A percentile compares a stretch with the other conserved stretches of the same genome.
Conservation (phyloP, 2,797 vertebrate genomes). For the Lacerta agilis region DNA sequence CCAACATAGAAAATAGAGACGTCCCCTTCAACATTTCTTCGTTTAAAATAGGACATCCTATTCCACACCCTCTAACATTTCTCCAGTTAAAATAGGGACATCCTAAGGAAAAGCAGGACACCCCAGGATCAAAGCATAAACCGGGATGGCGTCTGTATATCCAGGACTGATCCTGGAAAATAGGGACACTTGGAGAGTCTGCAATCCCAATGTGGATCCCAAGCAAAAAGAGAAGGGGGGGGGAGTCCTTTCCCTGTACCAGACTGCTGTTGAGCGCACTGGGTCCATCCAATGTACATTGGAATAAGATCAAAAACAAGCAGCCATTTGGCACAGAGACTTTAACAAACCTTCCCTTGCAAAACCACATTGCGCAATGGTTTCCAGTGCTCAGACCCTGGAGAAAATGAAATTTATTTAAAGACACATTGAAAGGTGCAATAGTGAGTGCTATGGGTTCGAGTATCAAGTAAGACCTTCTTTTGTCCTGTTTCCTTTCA, state of each 20-base stretch:
- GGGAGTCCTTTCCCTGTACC: background rate
- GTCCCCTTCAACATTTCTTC: too few species aligned
- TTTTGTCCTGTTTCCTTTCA: slow-evolving; percentile 51
- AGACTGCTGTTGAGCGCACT: background rate
- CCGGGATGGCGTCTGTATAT: too few species aligned
- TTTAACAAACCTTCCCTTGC: slow-evolving; percentile 49
- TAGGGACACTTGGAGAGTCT: too few species aligned
- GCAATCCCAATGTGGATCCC: background rate
- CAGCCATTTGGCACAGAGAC: background rate
- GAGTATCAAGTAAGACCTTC: slow-evolving; percentile 32
- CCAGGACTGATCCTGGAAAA: too few species aligned
- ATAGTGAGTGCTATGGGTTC: slow-evolving; percentile 34
- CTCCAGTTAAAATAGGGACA: too few species aligned
- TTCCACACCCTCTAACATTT: too few species aligned
- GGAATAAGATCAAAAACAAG: slow-evolving; percentile 49
- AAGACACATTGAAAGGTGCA: slow-evolving; percentile 41
- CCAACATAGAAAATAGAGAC: too few species aligned
- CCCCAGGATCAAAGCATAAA: too few species aligned
- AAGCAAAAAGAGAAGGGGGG: background rate
- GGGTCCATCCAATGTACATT: slow-evolving; percentile 36
- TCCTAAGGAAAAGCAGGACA: too few species aligned
- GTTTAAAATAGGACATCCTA: too few species aligned
- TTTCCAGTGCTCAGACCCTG: slow-evolving; percentile 47
- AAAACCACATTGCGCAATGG: background rate
- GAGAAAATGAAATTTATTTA: slow-evolving; percentile 40